Conservation (phyloP, 30 jellyfish, hydroid and myxozoan species). For the Chironex yamaguchii region DNA sequence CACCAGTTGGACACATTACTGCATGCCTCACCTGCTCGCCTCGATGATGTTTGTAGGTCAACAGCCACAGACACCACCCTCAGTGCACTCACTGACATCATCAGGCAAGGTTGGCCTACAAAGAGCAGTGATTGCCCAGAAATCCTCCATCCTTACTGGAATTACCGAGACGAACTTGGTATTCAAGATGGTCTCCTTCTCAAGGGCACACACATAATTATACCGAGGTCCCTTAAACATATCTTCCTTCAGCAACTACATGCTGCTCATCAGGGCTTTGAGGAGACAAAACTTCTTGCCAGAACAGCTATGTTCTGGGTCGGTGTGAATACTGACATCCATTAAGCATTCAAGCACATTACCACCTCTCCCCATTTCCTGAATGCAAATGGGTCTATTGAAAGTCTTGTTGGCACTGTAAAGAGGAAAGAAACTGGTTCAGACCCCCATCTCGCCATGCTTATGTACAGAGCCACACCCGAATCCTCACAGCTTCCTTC, state of each 20-base stretch:
- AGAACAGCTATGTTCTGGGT: conserved; percentile 61
- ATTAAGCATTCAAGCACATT: too few species aligned
- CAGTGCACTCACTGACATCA: conserved; percentile 12
- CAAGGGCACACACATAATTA: conserved; percentile 10
- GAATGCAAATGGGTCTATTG: too few species aligned
- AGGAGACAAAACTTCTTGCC: conserved; percentile 37
- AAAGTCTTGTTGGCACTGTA: too few species aligned
- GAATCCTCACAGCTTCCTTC: too few species aligned
- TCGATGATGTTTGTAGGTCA: conserved; percentile 1
- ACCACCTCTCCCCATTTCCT: too few species aligned
- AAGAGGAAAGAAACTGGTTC: too few species aligned
- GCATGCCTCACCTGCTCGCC: conserved; percentile 42
- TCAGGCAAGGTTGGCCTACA: conserved; percentile 14
- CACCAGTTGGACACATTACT: conserved; percentile 4
- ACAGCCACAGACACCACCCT: conserved; percentile 32
- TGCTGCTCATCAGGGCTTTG: conserved; percentile 51
- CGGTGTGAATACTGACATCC: conserved; percentile 26
- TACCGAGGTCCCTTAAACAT: conserved; percentile 2
- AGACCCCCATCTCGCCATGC: too few species aligned
- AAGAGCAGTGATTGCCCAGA: conserved; percentile 37
- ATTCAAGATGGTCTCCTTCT: conserved; percentile 15
- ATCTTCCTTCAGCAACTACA: conserved; percentile 32
- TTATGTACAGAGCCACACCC: too few species aligned
- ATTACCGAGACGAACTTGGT: conserved; percentile 29
- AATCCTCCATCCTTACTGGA: conserved; percentile 1